Evolutionary conservation across 2,797 vertebrate genomes (phyloP).

Genomic region (Hippocampus kuda): DNA sequence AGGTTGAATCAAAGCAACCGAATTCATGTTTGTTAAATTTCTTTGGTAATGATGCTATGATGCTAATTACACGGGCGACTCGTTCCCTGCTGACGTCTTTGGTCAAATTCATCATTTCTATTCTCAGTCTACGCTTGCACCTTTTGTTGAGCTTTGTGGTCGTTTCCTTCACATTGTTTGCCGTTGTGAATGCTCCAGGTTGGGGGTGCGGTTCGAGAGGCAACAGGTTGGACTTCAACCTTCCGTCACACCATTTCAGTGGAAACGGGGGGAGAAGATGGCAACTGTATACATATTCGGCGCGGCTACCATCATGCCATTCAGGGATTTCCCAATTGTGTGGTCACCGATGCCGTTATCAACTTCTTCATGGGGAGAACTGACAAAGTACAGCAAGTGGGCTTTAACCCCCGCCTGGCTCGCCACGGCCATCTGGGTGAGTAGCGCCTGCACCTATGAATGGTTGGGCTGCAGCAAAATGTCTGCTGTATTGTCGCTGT

Average conservation of each 20-base stretch:
- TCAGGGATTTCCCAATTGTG: constrained; percentile 75
- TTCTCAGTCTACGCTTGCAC: neutral
- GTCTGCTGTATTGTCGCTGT: neutral
- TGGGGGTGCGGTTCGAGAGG: constrained; percentile 84
- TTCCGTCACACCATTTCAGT: constrained; percentile 77
- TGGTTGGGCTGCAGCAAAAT: no score
- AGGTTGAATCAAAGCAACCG: no score
- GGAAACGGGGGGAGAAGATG: constrained; percentile 71
- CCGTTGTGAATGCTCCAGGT: constrained; percentile 62
- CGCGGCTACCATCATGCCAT: constrained; percentile 74
- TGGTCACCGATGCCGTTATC: constrained; percentile 81
- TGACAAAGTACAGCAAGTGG: constrained; percentile 74
- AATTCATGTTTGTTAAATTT: no score
- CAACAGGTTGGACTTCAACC: constrained; percentile 74
- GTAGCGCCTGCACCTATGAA: constrained; percentile 20
- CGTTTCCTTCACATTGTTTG: neutral
- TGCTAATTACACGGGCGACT: neutral
- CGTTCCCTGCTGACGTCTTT: neutral
- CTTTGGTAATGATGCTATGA: no score
- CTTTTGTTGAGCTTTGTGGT: neutral
- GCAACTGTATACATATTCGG: constrained; percentile 75
- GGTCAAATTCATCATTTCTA: neutral
- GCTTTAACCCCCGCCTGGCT: constrained; percentile 78
- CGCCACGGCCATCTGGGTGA: constrained; percentile 77
- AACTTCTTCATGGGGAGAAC: constrained; percentile 88